Base-by-base conservation (phyloP, 2,113 vertebrate species). In the Kryptolebias marmoratus region DNA sequence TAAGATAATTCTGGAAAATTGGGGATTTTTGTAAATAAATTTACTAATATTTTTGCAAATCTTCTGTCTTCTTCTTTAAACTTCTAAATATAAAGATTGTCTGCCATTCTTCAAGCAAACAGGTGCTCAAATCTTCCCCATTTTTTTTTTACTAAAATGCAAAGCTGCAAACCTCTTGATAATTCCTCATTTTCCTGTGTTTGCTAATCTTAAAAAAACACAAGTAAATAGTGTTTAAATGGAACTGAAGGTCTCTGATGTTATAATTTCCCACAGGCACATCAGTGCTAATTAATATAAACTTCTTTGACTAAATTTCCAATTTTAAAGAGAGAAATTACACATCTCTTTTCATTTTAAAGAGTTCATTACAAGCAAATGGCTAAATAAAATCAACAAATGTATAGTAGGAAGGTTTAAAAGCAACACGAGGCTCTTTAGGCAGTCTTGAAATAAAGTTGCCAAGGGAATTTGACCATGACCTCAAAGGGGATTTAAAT, bases 401-500 rank as follows among this genome's bases (percentile, higher is more conserved):
- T 7, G 18, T 18, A 18, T 3, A 52, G 18, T 2, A 71, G 36
- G 36, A 18, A 60, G 64, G 49, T 16, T 18, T 68, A 10, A 75
- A 53, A 85, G 67, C 57, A 77, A 63, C 18, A 55, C 1, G 1
- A 1, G 30, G 27, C 54, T 57, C 49, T 76, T 58, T 61, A 48
- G 50, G 42, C 18, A 27, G 36, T 11, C 22, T 47, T 45, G 62
- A 58, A 18, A n/a, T 62, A 54, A 14, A 39, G 11, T 42, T 3
- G 30, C 22, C 3, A 5, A 22, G 30, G 73, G 63, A 82, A 83
- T 79, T 50, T 61, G 58, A 63, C 64, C 61, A 28, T 74, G 18
- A 63, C 58, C 71, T 68, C 28, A 67, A 54, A 65, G 70, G 48
- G 15, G 52, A 53, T 77, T 68, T 68, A 77, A n/a, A 75, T 87